A percentile compares a stretch with the other conserved stretches of the same genome.
Conservation (phyloP, 1,140 invertebrate species). For the Lutraria rhynchaena region DNA sequence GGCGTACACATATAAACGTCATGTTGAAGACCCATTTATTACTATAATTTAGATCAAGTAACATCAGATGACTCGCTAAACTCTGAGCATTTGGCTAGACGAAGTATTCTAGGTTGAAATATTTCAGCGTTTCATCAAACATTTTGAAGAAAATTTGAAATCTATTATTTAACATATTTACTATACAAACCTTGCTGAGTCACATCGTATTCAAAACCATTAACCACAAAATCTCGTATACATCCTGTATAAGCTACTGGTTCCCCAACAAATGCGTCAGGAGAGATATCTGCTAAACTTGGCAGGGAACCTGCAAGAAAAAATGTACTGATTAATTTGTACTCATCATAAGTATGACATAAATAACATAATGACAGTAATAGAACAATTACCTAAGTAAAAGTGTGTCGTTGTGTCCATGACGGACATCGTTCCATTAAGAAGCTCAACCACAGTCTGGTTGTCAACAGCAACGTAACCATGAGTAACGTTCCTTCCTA, state of each 20-base stretch:
- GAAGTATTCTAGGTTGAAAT: too few species aligned
- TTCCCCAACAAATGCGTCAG: constrained; percentile 8
- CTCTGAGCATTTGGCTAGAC: too few species aligned
- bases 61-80: too few species aligned
- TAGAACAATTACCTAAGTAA: constrained; percentile 9
- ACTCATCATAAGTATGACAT: too few species aligned
- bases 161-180: not conserved
- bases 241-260: constrained; percentile 21
- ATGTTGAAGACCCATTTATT: too few species aligned
- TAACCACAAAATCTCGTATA: not conserved
- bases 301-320: constrained; percentile 18
- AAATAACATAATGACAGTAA: not conserved
- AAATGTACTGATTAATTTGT: not conserved
- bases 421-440: constrained; percentile 10
- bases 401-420: constrained; percentile 22
- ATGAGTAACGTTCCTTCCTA: constrained; percentile 15
- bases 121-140: too few species aligned
- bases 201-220: not conserved
- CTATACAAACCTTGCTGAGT: not conserved
- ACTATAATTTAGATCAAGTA: too few species aligned
- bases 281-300: constrained; percentile 12
- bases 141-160: too few species aligned
- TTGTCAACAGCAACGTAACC: constrained; percentile 13
- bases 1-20: too few species aligned
- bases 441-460: not conserved